Percentiles rank a stretch among this genome's conserved stretches.
phyloP scores from a whole-genome alignment of 2,888 invertebrate genomes.

The Conops quadrifasciatus region DNA sequence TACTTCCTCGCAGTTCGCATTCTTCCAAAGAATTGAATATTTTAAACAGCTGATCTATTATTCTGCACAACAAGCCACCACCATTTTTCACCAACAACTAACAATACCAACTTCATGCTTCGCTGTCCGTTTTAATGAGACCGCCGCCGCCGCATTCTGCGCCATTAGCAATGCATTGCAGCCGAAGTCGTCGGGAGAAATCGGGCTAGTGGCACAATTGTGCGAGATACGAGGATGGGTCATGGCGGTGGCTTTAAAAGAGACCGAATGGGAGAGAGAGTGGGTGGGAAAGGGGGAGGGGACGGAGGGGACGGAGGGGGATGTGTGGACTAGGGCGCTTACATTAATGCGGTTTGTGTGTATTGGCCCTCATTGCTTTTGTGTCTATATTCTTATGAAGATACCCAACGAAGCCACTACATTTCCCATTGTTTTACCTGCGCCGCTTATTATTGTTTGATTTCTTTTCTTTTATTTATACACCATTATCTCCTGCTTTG shows the following conservation, averaged over 20 bases:
- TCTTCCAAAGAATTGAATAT: neutral
- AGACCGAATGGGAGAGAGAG: too few relatives aligned
- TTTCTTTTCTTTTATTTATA: neutral
- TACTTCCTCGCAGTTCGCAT: neutral
- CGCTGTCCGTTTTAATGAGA: neutral
- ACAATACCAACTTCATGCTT: neutral
- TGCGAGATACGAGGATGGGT: too few relatives aligned
- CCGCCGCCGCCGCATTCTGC: neutral
- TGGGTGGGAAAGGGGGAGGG: neutral
- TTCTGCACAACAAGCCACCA: neutral
- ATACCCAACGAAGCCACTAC: too few relatives aligned
- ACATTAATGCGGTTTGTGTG: too few relatives aligned
- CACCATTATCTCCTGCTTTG: slow-evolving; percentile 20
- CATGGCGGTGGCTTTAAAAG: too few relatives aligned
- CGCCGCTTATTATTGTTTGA: neutral
- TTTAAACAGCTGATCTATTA: slow-evolving; percentile 2
- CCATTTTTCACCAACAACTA: neutral
- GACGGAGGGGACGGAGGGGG: neutral
- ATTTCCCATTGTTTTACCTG: neutral
- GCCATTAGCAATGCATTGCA: neutral
- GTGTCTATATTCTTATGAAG: too few relatives aligned
- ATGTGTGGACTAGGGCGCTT: too few relatives aligned
- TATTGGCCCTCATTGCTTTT: neutral
- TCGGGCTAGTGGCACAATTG: too few relatives aligned
- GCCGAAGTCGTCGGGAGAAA: neutral